A percentile compares a stretch with the other conserved stretches of the same genome.
Conservation (phyloP, 2,888 invertebrate genomes). For the Lumbricus terrestris region DNA sequence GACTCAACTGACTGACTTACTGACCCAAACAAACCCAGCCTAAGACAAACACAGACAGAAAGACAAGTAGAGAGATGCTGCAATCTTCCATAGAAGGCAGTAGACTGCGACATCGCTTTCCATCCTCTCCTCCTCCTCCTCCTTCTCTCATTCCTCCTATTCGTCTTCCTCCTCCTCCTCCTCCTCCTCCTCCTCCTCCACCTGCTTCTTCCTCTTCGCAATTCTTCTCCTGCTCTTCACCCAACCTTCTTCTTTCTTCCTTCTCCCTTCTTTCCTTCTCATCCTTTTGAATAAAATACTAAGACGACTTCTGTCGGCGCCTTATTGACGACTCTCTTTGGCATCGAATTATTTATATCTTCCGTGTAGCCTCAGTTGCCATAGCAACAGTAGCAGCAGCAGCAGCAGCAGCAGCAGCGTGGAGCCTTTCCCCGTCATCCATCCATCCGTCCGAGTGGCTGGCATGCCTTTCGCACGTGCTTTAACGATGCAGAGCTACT, state of each 20-base stretch:
- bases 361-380: background rate
- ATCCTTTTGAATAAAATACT: background rate
- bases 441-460: background rate
- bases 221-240: too few relatives aligned
- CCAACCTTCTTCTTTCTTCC: too few relatives aligned
- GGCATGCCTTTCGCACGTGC: background rate
- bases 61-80: background rate
- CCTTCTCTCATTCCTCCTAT: background rate
- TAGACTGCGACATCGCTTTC: background rate
- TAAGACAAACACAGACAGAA: background rate
- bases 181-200: too few relatives aligned
- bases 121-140: background rate
- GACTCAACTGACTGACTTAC: background rate
- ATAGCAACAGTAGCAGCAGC: conserved; percentile 3
- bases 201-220: too few relatives aligned
- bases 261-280: background rate
- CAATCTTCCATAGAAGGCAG: background rate
- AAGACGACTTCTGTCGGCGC: background rate
- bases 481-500: background rate
- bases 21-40: background rate
- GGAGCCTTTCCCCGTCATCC: background rate
- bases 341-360: conserved; percentile 3
- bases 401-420: too few relatives aligned
- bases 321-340: background rate
- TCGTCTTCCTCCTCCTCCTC: background rate